A percentile compares a stretch with the other conserved stretches of the same genome.
These are phyloP conservation scores for Epizoanthus stellaris DNA, from an alignment of 92 coral and sea anemone species.

Conservation along the genomic window DNA sequence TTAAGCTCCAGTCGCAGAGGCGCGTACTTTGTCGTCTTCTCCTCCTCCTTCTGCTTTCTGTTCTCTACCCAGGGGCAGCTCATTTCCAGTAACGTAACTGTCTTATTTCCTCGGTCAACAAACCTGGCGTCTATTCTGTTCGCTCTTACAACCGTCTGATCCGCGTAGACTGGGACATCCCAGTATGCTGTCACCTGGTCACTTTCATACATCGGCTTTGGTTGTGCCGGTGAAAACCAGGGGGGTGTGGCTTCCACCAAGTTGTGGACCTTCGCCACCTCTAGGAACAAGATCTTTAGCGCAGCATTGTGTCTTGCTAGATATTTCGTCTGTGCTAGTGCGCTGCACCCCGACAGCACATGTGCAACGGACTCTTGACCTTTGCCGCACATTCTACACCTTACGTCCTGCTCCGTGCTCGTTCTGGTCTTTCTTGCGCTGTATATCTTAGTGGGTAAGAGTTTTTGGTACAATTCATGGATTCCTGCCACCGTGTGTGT, in stretches of 20 bases:
- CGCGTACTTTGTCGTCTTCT: constrained; percentile 41
- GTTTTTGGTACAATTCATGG: constrained; percentile 5
- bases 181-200: constrained; percentile 18
- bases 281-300: constrained; percentile 21
- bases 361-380: constrained; percentile 31
- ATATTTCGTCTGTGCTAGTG: constrained; percentile 1
- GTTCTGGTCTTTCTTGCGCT: not conserved
- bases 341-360: constrained; percentile 36
- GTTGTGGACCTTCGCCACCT: not conserved
- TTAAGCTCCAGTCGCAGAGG: constrained; percentile 43
- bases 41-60: constrained; percentile 28
- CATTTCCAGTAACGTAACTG: constrained; percentile 1
- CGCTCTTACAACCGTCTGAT: constrained; percentile 38
- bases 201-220: constrained; percentile 6
- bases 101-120: not conserved
- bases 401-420: constrained; percentile 22
- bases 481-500: not conserved
- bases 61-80: constrained; percentile 45
- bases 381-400: constrained; percentile 37
- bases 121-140: constrained; percentile 29
- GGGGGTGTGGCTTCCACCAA: constrained; percentile 20
- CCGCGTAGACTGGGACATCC: constrained; percentile 50
- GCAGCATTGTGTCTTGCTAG: constrained; percentile 42
- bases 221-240: constrained; percentile 4
- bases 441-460: constrained; percentile 2